Base-by-base conservation (phyloP, 2,888 invertebrate genomes). In the Rhagophthalmus giganteus region DNA sequence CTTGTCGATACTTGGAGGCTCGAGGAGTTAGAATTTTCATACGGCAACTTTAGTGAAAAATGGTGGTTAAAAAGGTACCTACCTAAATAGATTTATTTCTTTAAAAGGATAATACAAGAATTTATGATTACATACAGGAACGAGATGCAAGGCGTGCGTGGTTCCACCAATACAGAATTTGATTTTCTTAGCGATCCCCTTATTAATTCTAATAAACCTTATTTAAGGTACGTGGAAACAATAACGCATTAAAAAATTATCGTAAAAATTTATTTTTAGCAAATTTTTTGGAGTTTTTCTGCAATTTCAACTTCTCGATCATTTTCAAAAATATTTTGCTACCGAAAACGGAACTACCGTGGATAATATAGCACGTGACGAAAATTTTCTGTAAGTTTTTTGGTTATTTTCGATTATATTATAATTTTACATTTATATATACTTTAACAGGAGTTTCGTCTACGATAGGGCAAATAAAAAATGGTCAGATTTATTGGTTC, bases 1-100 rank as follows among this genome's bases (percentile, higher is more conserved):
- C 76, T 79, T 16, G 80, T 76, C 7, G 82, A 83, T 53, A 76
- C 77, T 63, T 82, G 81, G 79, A 74, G 82, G 48, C 63, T 81
- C 28, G 74, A 78, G 60, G 56, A 61, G 28, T 33, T 66, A n/a
- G 60, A 65, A 28, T 49, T 45, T 34, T 51, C 59, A 1, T 40
- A 50, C 24, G 61, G 54, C 1, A 57, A 63, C 53, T 25, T 62
- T 59, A 69, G 72, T 42, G 70, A 68, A 5, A 69, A 55, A 16
- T 81, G 79, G 72, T 81, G 81, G 81, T 74, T 75, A 37, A 74
- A 78, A 48, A 77, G 79, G 66, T 76, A 5, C 7, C 7, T 20
- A 20, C 7, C 7, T 5, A 5, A 20, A 3, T 20, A 20, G 7
- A 5, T 20, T 20, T 20, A n/a, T n/a, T n/a, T n/a, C n/a, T n/a